Base-by-base conservation (phyloP, 2,797 vertebrate genomes). In the Parauchenoglanis ngamensis region DNA sequence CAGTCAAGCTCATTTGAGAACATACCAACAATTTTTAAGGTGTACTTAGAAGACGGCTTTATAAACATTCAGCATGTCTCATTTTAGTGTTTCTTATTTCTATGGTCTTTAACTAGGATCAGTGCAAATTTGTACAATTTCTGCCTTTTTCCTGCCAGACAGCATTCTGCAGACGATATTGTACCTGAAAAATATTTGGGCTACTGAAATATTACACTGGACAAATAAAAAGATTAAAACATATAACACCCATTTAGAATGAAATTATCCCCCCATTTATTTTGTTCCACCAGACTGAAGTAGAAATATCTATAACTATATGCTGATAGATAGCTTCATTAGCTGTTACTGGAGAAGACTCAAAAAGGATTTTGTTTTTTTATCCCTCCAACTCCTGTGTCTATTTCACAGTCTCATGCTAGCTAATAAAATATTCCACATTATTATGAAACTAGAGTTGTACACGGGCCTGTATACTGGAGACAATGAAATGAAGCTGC, bases 191-290 rank as follows among this genome's bases (percentile, higher is more conserved):
- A 86, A 86, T 61, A 82, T 80, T 86, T 40, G 25, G 35, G 13
- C 44, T 76, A 46, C 80, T 65, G 23, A 76, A 83, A 83, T 83
- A 87, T 65, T 15, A 56, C 67, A 82, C 79, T 54, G 57, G 56
- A 87, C 52, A 67, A 76, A 65, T 68, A 68, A 68, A 87, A 81
- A n/a, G 25, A 84, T 76, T 52, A 52, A n/a, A 75, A 67, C 57
- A 49, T 49, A 49, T 49, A 82, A 65, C 25, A 82, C 59, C 78
- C 3, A 49, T 78, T 59, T 17, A 35, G 52, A 80, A 77, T 63
- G 15, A 75, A 88, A 86, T 86, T 49, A 86, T 84, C 56, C 80
- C 86, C 23, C 72, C 19, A 59, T 88, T 87, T 70, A 85, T 56
- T 78, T 52, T 46, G 87, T 52, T 57, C 63, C 35, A 12, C 19